Conservation (phyloP, 2,888 invertebrate species). For the Synergus umbraculus region DNA sequence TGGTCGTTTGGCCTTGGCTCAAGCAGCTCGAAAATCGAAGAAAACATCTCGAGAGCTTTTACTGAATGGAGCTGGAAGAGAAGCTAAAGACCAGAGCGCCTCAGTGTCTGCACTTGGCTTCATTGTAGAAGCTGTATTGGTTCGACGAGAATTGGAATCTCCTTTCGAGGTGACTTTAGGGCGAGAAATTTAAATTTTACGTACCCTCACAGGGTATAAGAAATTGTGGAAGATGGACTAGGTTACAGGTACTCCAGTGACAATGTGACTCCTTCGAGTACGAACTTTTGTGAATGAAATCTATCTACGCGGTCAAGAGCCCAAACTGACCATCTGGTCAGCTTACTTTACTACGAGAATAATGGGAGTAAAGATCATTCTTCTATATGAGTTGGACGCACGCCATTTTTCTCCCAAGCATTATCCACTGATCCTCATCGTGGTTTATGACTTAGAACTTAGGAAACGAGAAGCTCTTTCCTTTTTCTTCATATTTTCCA, state of each 20-base stretch:
- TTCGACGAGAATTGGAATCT: constrained; percentile 53
- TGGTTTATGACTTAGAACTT: constrained; percentile 39
- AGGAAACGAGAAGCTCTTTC: background rate
- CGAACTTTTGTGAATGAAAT: constrained; percentile 69
- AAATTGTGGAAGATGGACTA: constrained; percentile 57
- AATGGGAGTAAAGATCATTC: constrained; percentile 64
- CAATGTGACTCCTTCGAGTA: constrained; percentile 62
- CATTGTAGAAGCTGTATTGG: constrained; percentile 51
- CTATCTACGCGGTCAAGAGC: constrained; percentile 60
- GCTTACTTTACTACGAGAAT: constrained; percentile 66
- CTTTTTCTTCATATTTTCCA: constrained; percentile 6
- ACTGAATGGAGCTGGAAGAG: constrained; percentile 52
- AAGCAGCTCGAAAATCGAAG: constrained; percentile 49
- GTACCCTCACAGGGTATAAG: constrained; percentile 47
- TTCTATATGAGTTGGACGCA: constrained; percentile 40
- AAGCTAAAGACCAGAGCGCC: constrained; percentile 43
- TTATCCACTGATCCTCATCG: background rate
- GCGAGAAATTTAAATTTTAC: constrained; percentile 72
- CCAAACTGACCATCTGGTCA: constrained; percentile 67
- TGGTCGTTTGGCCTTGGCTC: constrained; percentile 46
- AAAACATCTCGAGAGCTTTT: constrained; percentile 51
- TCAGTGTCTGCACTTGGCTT: constrained; percentile 45
- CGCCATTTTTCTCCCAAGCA: constrained; percentile 24
- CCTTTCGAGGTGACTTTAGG: constrained; percentile 45
- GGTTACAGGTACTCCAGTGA: constrained; percentile 72